Evolutionary conservation across 2,888 invertebrate genomes (phyloP).

Genomic region (Electrophaes corylata): DNA sequence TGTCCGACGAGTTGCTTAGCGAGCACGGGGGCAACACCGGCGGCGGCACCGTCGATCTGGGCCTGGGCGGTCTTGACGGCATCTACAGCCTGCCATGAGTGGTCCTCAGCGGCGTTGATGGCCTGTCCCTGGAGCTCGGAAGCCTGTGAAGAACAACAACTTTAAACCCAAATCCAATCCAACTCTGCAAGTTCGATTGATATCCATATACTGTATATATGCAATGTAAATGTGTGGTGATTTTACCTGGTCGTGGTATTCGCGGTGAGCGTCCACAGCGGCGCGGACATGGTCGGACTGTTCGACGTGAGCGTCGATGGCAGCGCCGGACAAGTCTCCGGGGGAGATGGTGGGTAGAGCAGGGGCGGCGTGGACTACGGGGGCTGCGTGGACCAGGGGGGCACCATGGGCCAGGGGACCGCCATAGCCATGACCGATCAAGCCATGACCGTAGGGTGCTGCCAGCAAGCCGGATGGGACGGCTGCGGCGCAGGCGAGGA

Average conservation of each 20-base stretch:
- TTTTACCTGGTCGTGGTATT: slow-evolving; percentile 68
- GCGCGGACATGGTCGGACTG: slow-evolving; percentile 78
- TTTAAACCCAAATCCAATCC: too few species aligned
- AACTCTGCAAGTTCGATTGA: neutral
- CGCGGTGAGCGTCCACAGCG: slow-evolving; percentile 71
- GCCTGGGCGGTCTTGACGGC: slow-evolving; percentile 76
- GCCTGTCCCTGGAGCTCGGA: slow-evolving; percentile 74
- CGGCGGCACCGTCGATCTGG: slow-evolving; percentile 76
- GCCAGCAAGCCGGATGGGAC: slow-evolving; percentile 72
- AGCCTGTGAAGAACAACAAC: slow-evolving; percentile 41
- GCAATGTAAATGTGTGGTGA: neutral
- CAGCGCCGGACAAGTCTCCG: slow-evolving; percentile 73
- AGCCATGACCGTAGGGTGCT: slow-evolving; percentile 59
- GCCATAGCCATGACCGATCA: slow-evolving; percentile 40
- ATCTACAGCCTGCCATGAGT: slow-evolving; percentile 78
- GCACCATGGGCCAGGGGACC: slow-evolving; percentile 52
- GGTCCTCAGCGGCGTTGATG: slow-evolving; percentile 77
- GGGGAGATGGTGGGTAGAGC: slow-evolving; percentile 74
- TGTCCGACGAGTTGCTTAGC: slow-evolving; percentile 76
- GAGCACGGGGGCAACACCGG: slow-evolving; percentile 73
- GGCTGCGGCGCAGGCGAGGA: slow-evolving; percentile 77
- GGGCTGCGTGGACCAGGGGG: slow-evolving; percentile 54
- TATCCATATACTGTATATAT: too few species aligned
- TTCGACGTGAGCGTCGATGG: slow-evolving; percentile 77
- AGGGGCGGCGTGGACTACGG: slow-evolving; percentile 54